phyloP scores from a whole-genome alignment of 2,797 vertebrate species.

The Sibirionetta formosa region DNA sequence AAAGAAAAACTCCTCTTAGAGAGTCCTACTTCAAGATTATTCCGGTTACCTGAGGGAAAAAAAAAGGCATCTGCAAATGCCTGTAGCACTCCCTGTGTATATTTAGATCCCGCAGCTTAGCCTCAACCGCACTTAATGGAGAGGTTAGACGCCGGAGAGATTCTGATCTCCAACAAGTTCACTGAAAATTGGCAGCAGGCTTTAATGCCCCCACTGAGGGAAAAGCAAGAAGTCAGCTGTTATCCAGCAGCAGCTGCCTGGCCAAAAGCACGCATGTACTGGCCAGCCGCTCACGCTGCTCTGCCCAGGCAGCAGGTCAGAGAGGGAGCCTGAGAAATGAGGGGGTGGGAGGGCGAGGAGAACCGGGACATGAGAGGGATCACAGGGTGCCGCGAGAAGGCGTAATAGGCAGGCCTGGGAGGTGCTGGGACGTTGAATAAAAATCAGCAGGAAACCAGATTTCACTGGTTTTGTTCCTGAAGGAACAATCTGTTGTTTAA shows the following conservation, averaged over 20 bases:
- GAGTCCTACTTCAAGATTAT: background rate
- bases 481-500: conserved; percentile 24
- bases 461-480: conserved; percentile 31
- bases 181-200: conserved; percentile 54
- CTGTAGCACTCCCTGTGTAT: background rate
- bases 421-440: background rate
- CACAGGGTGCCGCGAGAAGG: background rate
- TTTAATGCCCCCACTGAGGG: conserved; percentile 50
- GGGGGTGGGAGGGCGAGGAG: conserved; percentile 62
- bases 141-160: conserved; percentile 3
- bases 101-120: conserved; percentile 5
- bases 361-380: background rate
- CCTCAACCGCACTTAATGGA: background rate
- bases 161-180: background rate
- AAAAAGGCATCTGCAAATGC: background rate
- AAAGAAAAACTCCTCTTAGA: background rate
- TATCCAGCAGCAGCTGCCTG: conserved; percentile 63
- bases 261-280: conserved; percentile 30
- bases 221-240: conserved; percentile 56
- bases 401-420: conserved; percentile 3
- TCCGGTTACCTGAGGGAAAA: background rate
- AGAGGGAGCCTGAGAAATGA: conserved; percentile 70
- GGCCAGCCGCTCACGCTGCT: conserved; percentile 12
- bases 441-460: conserved; percentile 39
- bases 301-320: conserved; percentile 62